Evolutionary conservation across 2,797 vertebrate genomes (phyloP).

Genomic region (Poliocrania exsul): DNA sequence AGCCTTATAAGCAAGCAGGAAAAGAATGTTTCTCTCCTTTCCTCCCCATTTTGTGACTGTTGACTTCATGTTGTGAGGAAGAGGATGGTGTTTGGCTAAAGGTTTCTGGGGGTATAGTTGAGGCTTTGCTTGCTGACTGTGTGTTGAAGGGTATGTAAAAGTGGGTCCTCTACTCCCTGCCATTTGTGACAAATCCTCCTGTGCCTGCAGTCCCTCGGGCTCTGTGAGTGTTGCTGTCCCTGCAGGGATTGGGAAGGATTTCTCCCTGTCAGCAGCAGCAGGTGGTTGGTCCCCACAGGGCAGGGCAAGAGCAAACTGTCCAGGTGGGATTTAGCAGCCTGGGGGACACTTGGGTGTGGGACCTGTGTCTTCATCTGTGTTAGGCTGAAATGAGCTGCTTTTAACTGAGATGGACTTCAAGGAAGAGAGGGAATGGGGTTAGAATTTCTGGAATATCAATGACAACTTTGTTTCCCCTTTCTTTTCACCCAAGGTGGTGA

Average conservation of each 20-base stretch:
- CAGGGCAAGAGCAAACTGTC: background rate
- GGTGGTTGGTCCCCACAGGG: background rate
- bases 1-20: background rate
- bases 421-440: background rate
- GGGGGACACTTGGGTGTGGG: background rate
- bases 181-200: background rate
- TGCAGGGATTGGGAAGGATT: background rate
- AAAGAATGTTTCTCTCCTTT: accelerated
- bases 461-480: background rate
- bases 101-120: background rate
- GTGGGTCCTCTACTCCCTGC: background rate
- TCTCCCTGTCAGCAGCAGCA: background rate
- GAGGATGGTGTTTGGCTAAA: background rate
- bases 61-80: background rate
- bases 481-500: background rate
- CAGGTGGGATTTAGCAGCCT: background rate
- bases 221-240: background rate
- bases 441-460: background rate
- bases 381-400: background rate
- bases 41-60: background rate
- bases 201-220: background rate
- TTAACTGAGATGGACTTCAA: background rate
- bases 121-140: background rate
- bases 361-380: background rate
- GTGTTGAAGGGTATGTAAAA: background rate